Evolutionary conservation across 2,113 vertebrate genomes (phyloP).

Genomic region (Amazona vittata): DNA sequence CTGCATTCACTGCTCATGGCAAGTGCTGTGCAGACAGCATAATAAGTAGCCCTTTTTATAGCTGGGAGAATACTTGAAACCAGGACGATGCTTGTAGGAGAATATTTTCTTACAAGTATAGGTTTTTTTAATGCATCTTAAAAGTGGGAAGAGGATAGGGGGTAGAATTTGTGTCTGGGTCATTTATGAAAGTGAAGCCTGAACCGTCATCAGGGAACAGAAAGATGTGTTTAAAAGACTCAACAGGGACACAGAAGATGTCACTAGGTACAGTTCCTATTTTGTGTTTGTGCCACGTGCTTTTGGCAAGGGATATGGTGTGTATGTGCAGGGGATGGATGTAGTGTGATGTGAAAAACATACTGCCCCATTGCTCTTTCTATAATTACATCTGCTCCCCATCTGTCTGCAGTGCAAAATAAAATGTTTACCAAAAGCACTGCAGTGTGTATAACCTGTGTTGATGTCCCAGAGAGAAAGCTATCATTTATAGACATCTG

Average conservation of each 20-base stretch:
- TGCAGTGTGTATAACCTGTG: background rate
- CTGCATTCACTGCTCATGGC: background rate
- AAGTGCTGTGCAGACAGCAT: background rate
- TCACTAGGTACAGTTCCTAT: background rate
- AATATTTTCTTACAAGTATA: background rate
- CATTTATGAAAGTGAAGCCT: background rate
- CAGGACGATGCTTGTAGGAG: background rate
- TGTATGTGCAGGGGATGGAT: background rate
- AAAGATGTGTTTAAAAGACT: background rate
- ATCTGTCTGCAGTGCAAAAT: background rate
- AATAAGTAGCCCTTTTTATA: background rate
- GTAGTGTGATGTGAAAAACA: background rate
- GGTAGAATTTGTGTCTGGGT: background rate
- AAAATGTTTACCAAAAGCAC: background rate
- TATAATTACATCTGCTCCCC: background rate
- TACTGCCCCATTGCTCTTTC: background rate
- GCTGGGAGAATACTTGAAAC: background rate
- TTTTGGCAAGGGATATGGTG: background rate
- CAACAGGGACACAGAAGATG: background rate
- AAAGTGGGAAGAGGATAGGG: background rate
- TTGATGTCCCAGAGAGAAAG: background rate
- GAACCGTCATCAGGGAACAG: background rate
- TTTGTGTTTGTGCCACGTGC: background rate
- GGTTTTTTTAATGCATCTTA: background rate
- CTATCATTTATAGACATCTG: background rate